Evolutionary conservation across 2,888 invertebrate species (phyloP).

Genomic region (Drepana falcataria): DNA sequence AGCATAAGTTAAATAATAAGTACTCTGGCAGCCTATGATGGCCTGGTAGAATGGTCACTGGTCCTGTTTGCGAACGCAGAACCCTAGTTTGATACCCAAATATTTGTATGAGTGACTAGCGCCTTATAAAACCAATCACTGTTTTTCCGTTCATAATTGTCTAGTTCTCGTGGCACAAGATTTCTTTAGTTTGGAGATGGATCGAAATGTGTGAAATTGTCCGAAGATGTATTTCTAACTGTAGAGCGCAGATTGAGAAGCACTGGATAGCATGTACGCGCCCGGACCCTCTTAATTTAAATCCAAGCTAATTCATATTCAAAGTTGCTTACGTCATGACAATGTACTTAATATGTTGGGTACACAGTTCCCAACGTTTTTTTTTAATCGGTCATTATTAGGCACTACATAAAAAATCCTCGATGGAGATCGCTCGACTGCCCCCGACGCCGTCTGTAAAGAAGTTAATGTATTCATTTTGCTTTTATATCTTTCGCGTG

Average conservation of each 20-base stretch:
- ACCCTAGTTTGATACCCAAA: too few relatives aligned
- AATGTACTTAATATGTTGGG: conserved; percentile 56
- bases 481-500: conserved; percentile 76
- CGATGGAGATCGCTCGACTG: conserved; percentile 49
- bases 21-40: too few relatives aligned
- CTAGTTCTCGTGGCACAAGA: too few relatives aligned
- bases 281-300: conserved; percentile 23
- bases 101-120: too few relatives aligned
- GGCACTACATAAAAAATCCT: conserved; percentile 49
- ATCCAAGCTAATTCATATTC: conserved; percentile 59
- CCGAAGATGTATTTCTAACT: background rate
- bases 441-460: conserved; percentile 55
- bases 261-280: background rate
- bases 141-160: too few relatives aligned
- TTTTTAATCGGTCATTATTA: conserved; percentile 68
- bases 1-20: too few relatives aligned
- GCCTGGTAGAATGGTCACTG: too few relatives aligned
- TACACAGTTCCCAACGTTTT: conserved; percentile 53
- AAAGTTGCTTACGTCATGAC: conserved; percentile 67
- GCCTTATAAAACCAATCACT: too few relatives aligned
- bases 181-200: too few relatives aligned
- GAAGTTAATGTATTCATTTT: conserved; percentile 73
- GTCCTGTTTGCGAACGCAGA: too few relatives aligned
- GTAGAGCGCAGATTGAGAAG: background rate
- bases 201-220: too few relatives aligned